Percentiles rank a stretch among this genome's conserved stretches.
phyloP scores from a whole-genome alignment of 2,797 vertebrate species.

The Ibycter americanus region DNA sequence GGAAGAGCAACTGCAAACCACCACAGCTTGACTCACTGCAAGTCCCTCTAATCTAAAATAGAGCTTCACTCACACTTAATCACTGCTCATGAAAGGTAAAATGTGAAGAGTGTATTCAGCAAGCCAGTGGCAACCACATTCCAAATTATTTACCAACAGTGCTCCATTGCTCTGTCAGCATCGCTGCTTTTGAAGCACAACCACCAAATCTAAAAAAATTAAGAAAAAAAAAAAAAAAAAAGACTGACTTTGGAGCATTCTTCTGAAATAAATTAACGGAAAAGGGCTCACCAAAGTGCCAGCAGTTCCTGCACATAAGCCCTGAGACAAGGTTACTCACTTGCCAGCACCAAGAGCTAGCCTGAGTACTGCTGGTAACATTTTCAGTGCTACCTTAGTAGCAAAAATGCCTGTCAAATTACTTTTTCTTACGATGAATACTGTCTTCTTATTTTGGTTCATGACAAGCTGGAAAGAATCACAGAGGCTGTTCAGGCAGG shows the following conservation, averaged over 20 bases:
- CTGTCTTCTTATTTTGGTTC: neutral
- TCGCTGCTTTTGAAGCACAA: neutral
- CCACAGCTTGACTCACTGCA: neutral
- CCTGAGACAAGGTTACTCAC: neutral
- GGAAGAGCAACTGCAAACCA: neutral
- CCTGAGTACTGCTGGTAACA: neutral
- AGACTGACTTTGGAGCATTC: neutral
- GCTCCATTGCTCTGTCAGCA: neutral
- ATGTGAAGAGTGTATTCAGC: neutral
- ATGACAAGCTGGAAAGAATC: conserved; percentile 1
- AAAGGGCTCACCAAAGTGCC: neutral
- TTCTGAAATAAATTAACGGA: neutral
- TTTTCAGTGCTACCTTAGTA: neutral
- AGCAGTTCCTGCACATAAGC: neutral
- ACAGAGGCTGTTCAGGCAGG: neutral
- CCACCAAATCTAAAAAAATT: neutral
- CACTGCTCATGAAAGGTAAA: neutral
- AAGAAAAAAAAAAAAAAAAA: neutral
- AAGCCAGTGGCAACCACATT: accelerated
- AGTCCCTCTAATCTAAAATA: neutral
- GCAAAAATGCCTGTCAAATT: neutral
- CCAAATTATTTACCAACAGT: neutral
- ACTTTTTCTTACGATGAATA: neutral
- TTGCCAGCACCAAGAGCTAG: neutral
- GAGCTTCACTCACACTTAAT: neutral